Evolutionary conservation across 1,140 invertebrate species (phyloP).

Genomic region (Heterodera schachtii): DNA sequence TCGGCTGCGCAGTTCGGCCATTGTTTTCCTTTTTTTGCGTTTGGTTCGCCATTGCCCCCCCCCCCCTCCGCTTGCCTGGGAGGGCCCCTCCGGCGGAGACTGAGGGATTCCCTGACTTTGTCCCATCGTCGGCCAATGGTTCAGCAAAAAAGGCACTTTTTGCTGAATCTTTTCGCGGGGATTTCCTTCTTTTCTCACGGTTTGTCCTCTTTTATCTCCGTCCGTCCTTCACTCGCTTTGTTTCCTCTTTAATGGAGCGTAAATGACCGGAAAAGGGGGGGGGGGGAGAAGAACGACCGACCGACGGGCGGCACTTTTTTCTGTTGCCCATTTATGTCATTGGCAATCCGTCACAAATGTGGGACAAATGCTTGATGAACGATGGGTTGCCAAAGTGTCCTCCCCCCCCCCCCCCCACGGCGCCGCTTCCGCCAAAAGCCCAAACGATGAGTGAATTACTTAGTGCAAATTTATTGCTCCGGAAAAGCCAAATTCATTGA

Average conservation of each 20-base stretch:
- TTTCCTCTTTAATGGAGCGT: background rate
- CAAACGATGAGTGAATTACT: background rate
- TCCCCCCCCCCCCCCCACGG: background rate
- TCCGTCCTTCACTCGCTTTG: background rate
- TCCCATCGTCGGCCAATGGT: background rate
- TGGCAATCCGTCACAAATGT: slow-evolving; percentile 1
- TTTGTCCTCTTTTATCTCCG: slow-evolving; percentile 7
- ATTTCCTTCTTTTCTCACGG: background rate
- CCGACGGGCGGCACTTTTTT: background rate
- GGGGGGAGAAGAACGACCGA: background rate
- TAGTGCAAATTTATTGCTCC: background rate
- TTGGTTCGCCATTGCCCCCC: background rate
- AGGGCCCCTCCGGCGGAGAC: background rate
- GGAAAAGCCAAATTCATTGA: slow-evolving; percentile 1
- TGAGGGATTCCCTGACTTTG: slow-evolving; percentile 6
- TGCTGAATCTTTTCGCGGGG: background rate
- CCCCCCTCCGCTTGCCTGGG: background rate
- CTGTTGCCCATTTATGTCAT: background rate
- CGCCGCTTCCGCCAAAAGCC: background rate
- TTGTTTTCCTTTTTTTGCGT: no score
- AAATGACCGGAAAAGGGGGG: slow-evolving; percentile 5
- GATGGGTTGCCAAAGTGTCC: background rate
- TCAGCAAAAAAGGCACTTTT: background rate
- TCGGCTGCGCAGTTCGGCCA: no score
- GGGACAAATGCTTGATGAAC: background rate